Evolutionary conservation across 2,113 vertebrate species (phyloP).

Genomic region (Hoplias malabaricus): DNA sequence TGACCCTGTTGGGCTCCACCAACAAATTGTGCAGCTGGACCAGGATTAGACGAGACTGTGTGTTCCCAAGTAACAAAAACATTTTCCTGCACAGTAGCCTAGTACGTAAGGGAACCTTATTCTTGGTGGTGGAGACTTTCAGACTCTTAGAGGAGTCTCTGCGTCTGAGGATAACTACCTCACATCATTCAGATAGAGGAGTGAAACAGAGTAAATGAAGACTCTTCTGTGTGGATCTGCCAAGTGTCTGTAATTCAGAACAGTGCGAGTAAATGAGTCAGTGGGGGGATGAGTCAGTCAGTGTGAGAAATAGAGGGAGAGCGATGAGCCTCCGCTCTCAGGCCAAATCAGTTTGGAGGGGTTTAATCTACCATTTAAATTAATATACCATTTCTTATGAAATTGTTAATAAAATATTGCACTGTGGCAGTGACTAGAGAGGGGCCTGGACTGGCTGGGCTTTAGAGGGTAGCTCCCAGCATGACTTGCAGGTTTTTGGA

Average conservation of each 20-base stretch:
- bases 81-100: no score
- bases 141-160: conserved; percentile 17
- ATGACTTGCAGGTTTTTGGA: no score
- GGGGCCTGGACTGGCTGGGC: no score
- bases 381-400: no score
- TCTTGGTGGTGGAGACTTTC: conserved; percentile 22
- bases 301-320: conserved; percentile 69
- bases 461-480: no score
- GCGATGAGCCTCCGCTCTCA: conserved; percentile 59
- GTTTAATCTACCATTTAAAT: no score
- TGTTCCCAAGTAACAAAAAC: no score
- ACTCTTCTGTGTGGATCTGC: conserved; percentile 57
- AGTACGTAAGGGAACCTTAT: not conserved
- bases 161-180: conserved; percentile 15
- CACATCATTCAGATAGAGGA: conserved; percentile 21
- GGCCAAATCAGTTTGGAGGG: conserved; percentile 19
- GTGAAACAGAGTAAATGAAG: conserved; percentile 17
- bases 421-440: no score
- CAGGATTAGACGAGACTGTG: no score
- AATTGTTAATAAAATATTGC: no score
- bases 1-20: no score
- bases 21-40: no score
- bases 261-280: conserved; percentile 49
- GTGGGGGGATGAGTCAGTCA: conserved; percentile 55
- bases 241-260: conserved; percentile 64